A percentile compares a stretch with the other conserved stretches of the same genome.
phyloP scores from a whole-genome alignment of 1,140 invertebrate species.

The Bombus sylvicola region DNA sequence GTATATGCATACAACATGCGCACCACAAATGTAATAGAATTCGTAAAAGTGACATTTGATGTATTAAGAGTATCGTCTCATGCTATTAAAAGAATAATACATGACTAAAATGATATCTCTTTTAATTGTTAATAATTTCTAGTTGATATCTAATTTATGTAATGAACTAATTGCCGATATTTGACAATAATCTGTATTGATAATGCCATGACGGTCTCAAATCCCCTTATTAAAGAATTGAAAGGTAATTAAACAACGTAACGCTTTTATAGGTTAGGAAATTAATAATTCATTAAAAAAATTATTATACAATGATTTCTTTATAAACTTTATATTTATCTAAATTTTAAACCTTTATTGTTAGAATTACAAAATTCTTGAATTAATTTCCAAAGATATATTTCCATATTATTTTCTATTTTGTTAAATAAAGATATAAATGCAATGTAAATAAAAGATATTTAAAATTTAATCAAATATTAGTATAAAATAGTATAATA shows the following conservation, averaged over 20 bases:
- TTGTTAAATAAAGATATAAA: background rate
- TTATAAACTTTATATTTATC: background rate
- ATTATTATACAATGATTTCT: background rate
- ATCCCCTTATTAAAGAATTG: slow-evolving; percentile 83
- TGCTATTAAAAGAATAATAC: background rate
- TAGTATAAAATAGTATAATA: background rate
- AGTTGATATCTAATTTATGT: background rate
- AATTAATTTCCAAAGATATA: background rate
- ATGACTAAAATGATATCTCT: slow-evolving; percentile 1
- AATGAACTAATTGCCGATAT: background rate
- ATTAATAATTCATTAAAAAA: background rate
- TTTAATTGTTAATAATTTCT: background rate
- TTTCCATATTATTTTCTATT: background rate
- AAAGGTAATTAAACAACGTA: slow-evolving; percentile 80
- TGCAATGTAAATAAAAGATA: background rate
- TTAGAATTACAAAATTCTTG: background rate
- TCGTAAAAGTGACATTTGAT: background rate
- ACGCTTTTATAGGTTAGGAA: slow-evolving; percentile 32
- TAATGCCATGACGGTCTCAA: slow-evolving; percentile 81
- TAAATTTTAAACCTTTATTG: background rate
- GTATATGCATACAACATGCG: background rate
- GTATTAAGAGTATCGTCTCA: background rate
- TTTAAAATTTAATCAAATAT: background rate
- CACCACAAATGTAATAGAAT: background rate
- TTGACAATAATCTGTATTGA: slow-evolving; percentile 20